Evolutionary conservation across 23 tunicate species (phyloP).

Genomic region (Clavelina lepadiformis): DNA sequence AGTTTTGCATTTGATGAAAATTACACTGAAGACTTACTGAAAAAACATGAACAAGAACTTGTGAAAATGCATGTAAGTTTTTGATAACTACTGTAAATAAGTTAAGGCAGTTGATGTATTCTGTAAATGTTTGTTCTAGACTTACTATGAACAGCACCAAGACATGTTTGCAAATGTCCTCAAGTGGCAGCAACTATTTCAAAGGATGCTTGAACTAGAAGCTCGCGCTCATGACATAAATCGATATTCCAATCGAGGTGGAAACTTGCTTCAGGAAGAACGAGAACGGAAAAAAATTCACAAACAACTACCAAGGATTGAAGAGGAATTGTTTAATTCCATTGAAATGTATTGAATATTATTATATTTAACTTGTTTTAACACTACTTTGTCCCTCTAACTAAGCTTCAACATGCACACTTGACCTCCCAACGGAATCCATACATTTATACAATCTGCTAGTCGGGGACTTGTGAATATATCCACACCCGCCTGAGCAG

Average conservation of each 20-base stretch:
- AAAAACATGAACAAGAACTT: slow-evolving; percentile 73
- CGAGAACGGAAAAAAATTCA: slow-evolving; percentile 62
- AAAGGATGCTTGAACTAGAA: slow-evolving; percentile 82
- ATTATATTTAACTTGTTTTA: too few species aligned
- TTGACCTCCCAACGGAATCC: too few species aligned
- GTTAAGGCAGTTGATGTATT: background rate
- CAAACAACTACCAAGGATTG: slow-evolving; percentile 86
- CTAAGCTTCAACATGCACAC: too few species aligned
- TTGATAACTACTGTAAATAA: background rate
- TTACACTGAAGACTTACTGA: slow-evolving; percentile 66
- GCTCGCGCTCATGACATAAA: slow-evolving; percentile 57
- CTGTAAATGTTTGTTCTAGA: slow-evolving; percentile 23
- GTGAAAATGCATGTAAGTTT: slow-evolving; percentile 67
- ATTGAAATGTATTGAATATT: slow-evolving; percentile 72
- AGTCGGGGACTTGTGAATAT: too few species aligned
- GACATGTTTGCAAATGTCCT: slow-evolving; percentile 59
- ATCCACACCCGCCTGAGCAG: too few species aligned
- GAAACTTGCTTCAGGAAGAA: slow-evolving; percentile 78
- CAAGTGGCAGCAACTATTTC: slow-evolving; percentile 75
- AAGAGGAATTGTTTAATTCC: slow-evolving; percentile 73
- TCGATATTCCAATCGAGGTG: slow-evolving; percentile 80
- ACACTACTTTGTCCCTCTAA: too few species aligned
- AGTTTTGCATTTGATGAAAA: slow-evolving; percentile 55
- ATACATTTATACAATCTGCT: too few species aligned
- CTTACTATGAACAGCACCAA: slow-evolving; percentile 79